Base-by-base conservation (phyloP, 2,113 vertebrate genomes). In the Daphoenositta chrysoptera region DNA sequence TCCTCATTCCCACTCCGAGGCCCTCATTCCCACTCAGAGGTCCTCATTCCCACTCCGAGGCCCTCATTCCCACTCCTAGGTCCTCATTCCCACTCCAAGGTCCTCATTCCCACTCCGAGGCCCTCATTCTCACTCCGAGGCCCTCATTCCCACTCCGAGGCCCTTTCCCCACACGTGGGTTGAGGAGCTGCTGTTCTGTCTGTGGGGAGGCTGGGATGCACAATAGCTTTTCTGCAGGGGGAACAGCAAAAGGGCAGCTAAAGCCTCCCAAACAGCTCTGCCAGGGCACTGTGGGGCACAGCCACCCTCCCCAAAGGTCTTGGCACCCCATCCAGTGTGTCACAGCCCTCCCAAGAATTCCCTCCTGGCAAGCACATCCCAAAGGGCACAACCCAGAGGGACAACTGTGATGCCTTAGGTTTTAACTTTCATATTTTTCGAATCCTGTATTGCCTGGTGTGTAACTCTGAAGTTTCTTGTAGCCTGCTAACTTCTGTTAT, bases 241-340 rank as follows among this genome's bases (percentile, higher is more conserved):
- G 8, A 50, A 15, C 4, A 53, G 24, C 21, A 42, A 13, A 8
- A 61, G 47, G 39, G 11, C 18, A 45, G n/a, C 48, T 9, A 7
- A 27, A 53, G 39, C 11, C 42, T 35, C 35, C 50, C 44, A 42
- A 23, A 26, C 8, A 33, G 2, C 44, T n/a, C 69, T 66, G 31
- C 60, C 17, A 31, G 45, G 78, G 27, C 27, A 13, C 27, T 24
- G 33, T 31, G 9, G 33, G 57, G 42, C 31, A 63, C 14, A 44
- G 5, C 3, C 4, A 7, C 23, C 64, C 15, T 28, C 30, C 22
- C 3, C 48, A 78, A 54, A 35, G 31, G 28, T 10, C 44, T 17
- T 45, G 64, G 48, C 54, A 60, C 18, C 31, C 4, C 0, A 0
- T 65, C 44, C 65, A 70, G 60, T 1, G 0, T n/a, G 42, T 28